Conservation (phyloP, 2,888 invertebrate species). For the Dastarcus helophoroides region DNA sequence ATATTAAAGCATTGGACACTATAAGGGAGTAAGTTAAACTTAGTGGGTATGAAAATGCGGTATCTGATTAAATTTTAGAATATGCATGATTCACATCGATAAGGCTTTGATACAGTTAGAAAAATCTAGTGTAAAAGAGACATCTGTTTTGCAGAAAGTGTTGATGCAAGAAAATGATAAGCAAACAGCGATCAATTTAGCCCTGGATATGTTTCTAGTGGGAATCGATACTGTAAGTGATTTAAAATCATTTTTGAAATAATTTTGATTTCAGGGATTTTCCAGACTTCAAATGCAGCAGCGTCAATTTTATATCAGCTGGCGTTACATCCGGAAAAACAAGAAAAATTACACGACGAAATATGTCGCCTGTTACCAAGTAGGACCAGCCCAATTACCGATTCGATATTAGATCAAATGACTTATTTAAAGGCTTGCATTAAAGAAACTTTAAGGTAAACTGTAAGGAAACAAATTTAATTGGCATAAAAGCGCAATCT, state of each 20-base stretch:
- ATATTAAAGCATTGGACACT: constrained; percentile 53
- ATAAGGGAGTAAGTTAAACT: constrained; percentile 46
- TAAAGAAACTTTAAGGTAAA: constrained; percentile 62
- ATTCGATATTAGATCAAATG: constrained; percentile 50
- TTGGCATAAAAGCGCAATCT: too few species aligned
- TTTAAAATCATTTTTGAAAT: background rate
- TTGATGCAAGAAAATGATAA: constrained; percentile 47
- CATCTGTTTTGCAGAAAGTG: constrained; percentile 54
- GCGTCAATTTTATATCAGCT: constrained; percentile 63
- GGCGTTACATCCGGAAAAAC: constrained; percentile 52
- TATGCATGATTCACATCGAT: constrained; percentile 51
- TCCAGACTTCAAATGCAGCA: constrained; percentile 65
- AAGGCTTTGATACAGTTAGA: constrained; percentile 39
- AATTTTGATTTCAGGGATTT: constrained; percentile 6
- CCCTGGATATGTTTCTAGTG: constrained; percentile 64
- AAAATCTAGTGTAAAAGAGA: constrained; percentile 35
- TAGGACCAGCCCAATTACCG: constrained; percentile 39
- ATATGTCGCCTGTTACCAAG: constrained; percentile 39
- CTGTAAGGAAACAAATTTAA: too few species aligned
- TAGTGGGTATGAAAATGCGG: too few species aligned
- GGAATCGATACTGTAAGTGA: constrained; percentile 63
- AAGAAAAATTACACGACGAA: constrained; percentile 51
- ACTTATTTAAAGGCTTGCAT: constrained; percentile 60
- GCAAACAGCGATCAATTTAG: constrained; percentile 55
- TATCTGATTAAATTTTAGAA: constrained; percentile 38